phyloP scores from a whole-genome alignment of 2,888 invertebrate genomes.

The Escarpia spicata region DNA sequence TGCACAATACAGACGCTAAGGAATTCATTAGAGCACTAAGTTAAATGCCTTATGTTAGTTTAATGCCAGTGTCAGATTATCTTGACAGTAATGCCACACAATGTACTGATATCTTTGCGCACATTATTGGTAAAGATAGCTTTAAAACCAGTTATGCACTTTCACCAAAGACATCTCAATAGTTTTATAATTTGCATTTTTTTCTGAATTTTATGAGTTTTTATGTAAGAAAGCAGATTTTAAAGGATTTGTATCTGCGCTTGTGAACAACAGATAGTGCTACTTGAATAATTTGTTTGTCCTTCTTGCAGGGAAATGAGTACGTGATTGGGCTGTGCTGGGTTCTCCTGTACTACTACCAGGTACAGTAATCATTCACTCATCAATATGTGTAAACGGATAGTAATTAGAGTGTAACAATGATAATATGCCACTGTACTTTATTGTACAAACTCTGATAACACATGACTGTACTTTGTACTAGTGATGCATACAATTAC shows the following conservation, averaged over 20 bases:
- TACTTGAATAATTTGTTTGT: neutral
- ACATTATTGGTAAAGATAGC: neutral
- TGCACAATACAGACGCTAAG: neutral
- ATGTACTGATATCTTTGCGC: neutral
- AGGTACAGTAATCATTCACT: slow-evolving; percentile 66
- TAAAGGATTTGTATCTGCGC: neutral
- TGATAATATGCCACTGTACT: no score
- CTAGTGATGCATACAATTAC: neutral
- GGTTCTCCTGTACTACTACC: slow-evolving; percentile 98
- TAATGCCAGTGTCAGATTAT: no score
- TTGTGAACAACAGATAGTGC: neutral
- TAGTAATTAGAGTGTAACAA: no score
- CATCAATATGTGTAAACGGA: neutral
- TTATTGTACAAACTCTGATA: no score
- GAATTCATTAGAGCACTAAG: neutral
- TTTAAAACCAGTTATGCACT: neutral
- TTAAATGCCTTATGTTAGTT: neutral
- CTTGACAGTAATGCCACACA: neutral
- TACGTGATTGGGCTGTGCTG: slow-evolving; percentile 97
- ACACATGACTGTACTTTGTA: neutral
- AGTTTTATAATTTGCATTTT: neutral
- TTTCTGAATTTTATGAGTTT: neutral
- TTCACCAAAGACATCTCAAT: neutral
- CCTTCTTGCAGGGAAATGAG: slow-evolving; percentile 75
- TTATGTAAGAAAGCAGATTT: no score